Percentiles rank a stretch among this genome's conserved stretches.
phyloP scores from a whole-genome alignment of 2,113 vertebrate species.

The Poicephalus gulielmi region DNA sequence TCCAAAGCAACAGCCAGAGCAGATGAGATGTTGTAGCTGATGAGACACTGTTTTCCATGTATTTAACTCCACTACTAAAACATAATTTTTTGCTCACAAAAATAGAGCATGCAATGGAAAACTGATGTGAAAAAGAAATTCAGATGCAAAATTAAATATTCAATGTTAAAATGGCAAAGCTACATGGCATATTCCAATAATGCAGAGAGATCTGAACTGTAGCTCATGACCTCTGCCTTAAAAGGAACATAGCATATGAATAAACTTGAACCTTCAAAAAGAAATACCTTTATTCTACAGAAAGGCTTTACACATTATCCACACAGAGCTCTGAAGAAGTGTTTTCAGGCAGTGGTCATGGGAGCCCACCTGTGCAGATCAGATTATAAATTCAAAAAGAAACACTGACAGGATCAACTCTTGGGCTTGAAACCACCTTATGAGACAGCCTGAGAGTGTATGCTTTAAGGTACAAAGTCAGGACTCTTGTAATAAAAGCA shows the following conservation, averaged over 20 bases:
- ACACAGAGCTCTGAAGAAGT: neutral
- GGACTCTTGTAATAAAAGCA: neutral
- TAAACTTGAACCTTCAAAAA: neutral
- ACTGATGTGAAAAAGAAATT: neutral
- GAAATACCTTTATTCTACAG: neutral
- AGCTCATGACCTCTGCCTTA: neutral
- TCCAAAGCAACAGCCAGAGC: neutral
- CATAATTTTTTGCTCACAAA: neutral
- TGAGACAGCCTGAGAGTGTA: neutral
- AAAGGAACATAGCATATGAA: neutral
- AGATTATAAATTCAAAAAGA: neutral
- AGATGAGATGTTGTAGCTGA: neutral
- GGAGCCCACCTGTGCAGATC: neutral
- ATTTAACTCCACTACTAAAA: neutral
- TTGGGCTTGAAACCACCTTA: neutral
- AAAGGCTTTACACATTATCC: neutral
- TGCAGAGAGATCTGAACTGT: neutral
- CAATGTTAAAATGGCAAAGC: neutral
- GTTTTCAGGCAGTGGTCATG: neutral
- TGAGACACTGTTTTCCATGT: neutral
- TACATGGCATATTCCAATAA: neutral
- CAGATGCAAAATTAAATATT: neutral
- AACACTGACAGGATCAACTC: neutral
- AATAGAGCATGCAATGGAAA: neutral
- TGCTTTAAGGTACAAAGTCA: neutral